Conservation (phyloP, 2,797 vertebrate genomes). For the Thunnus albacares region DNA sequence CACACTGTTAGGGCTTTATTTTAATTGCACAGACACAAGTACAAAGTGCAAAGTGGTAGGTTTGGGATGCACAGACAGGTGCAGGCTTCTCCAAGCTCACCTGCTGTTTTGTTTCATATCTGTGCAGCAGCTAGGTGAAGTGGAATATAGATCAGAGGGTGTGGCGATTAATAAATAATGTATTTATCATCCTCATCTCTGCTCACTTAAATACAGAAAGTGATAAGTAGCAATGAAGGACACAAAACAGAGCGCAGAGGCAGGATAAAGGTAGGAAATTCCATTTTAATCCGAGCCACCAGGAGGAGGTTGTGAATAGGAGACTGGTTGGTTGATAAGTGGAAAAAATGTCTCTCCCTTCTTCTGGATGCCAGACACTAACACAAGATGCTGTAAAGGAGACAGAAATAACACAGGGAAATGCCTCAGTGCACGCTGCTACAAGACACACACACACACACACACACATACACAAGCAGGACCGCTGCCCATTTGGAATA, state of each 20-base stretch:
- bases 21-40: too few relatives aligned
- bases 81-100: background rate
- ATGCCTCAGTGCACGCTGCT: slow-evolving; percentile 24
- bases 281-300: slow-evolving; percentile 16
- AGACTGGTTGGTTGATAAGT: slow-evolving; percentile 36
- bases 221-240: slow-evolving; percentile 5
- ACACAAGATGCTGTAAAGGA: slow-evolving; percentile 10
- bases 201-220: slow-evolving; percentile 15
- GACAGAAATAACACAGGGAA: slow-evolving; percentile 29
- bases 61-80: too few relatives aligned
- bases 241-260: slow-evolving; percentile 14
- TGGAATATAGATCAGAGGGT: background rate
- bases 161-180: background rate
- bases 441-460: slow-evolving; percentile 12
- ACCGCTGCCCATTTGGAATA: slow-evolving; percentile 32
- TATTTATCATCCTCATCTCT: background rate
- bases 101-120: background rate
- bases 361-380: slow-evolving; percentile 30
- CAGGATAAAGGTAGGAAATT: slow-evolving; percentile 24
- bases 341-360: slow-evolving; percentile 16
- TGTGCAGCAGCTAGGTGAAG: too few relatives aligned
- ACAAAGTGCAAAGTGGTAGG: background rate
- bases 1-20: too few relatives aligned
- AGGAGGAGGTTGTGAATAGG: slow-evolving; percentile 4
- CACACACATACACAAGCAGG: slow-evolving; percentile 19